phyloP scores from a whole-genome alignment of 2,113 vertebrate species.

The Nycticebus coucang region DNA sequence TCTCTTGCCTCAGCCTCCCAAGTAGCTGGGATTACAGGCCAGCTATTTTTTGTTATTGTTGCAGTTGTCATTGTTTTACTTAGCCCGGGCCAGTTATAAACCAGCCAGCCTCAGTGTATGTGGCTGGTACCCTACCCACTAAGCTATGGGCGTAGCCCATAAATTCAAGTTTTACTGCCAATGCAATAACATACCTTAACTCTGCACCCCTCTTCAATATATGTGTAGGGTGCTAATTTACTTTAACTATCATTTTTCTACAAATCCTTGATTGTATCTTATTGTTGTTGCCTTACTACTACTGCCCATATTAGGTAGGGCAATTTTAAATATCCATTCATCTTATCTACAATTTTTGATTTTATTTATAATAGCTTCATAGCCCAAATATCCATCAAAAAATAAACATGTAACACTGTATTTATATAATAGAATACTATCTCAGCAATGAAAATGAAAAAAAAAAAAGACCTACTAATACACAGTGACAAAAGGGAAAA shows the following conservation, averaged over 20 bases:
- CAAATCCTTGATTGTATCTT: not conserved
- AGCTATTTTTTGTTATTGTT: too few relatives aligned
- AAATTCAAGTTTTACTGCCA: not conserved
- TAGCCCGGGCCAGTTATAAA: too few relatives aligned
- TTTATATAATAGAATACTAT: not conserved
- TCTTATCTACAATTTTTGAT: not conserved
- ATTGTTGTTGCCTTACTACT: not conserved
- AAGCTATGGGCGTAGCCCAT: too few relatives aligned
- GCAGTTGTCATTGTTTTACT: too few relatives aligned
- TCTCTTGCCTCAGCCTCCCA: too few relatives aligned
- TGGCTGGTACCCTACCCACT: too few relatives aligned
- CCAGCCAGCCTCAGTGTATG: too few relatives aligned
- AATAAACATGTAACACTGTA: not conserved
- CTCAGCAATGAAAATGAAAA: not conserved
- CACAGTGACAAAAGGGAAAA: not conserved
- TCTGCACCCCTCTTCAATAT: not conserved
- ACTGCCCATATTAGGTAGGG: not conserved
- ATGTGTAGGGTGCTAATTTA: not conserved
- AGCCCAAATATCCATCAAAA: slow-evolving; percentile 14
- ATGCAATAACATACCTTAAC: not conserved
- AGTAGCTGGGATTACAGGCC: too few relatives aligned
- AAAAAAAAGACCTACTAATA: not conserved
- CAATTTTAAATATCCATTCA: slow-evolving; percentile 25
- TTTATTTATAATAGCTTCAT: not conserved
- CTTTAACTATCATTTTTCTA: not conserved